Evolutionary conservation across 2,888 invertebrate species (phyloP).

Genomic region (Tortrix viridana): DNA sequence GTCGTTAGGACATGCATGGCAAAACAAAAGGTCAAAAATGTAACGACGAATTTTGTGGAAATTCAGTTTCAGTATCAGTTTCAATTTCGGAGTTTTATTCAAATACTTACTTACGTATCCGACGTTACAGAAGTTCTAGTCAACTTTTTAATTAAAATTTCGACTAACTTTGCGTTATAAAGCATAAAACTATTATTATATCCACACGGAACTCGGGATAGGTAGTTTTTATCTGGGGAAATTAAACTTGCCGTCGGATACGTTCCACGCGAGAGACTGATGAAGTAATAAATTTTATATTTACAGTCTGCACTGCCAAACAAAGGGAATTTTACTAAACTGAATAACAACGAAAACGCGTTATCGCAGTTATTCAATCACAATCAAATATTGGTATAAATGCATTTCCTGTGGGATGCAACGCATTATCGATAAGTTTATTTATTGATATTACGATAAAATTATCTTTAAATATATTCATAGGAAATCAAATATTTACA

Average conservation of each 20-base stretch:
- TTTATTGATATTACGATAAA: slow-evolving; percentile 20
- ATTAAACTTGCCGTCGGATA: background rate
- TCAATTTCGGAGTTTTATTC: too few relatives aligned
- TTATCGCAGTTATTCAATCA: slow-evolving; percentile 20
- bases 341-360: slow-evolving; percentile 8
- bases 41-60: too few relatives aligned
- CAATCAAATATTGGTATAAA: slow-evolving; percentile 31
- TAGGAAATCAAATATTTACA: slow-evolving; percentile 22
- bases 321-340: slow-evolving; percentile 13
- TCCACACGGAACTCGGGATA: too few relatives aligned
- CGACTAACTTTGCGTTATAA: too few relatives aligned
- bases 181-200: too few relatives aligned
- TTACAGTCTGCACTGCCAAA: background rate
- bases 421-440: slow-evolving; percentile 26
- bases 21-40: too few relatives aligned
- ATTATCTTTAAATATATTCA: slow-evolving; percentile 26
- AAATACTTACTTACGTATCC: too few relatives aligned
- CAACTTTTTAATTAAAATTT: too few relatives aligned
- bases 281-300: background rate
- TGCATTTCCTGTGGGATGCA: slow-evolving; percentile 38
- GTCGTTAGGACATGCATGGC: background rate
- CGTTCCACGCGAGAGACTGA: too few relatives aligned
- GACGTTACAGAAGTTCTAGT: too few relatives aligned
- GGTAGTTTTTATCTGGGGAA: too few relatives aligned
- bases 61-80: too few relatives aligned